A percentile compares a stretch with the other conserved stretches of the same genome.
phyloP scores from a whole-genome alignment of 2,113 vertebrate species.

The Cinclus mexicanus region DNA sequence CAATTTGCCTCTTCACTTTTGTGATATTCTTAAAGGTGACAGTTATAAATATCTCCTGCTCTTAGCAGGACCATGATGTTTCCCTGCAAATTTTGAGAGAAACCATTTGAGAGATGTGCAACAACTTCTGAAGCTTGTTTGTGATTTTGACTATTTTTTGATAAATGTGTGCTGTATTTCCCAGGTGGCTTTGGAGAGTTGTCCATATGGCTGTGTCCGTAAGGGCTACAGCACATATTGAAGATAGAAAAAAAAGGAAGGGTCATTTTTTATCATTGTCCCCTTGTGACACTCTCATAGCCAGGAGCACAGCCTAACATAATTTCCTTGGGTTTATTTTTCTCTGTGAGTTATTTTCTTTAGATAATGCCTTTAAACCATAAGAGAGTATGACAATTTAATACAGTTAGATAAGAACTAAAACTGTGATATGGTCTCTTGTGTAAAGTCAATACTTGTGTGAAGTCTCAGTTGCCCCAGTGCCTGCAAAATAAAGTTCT shows the following conservation, averaged over 20 bases:
- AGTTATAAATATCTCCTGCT: background rate
- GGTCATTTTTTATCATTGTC: background rate
- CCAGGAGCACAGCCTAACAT: background rate
- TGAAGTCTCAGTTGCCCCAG: background rate
- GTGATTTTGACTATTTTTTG: background rate
- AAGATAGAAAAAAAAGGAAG: background rate
- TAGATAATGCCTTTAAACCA: background rate
- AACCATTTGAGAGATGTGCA: background rate
- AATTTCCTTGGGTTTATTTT: background rate
- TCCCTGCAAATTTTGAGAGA: background rate
- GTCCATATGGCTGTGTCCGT: background rate
- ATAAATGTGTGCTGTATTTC: background rate
- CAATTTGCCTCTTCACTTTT: background rate
- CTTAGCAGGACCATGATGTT: background rate
- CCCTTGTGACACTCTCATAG: background rate
- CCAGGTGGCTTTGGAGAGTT: background rate
- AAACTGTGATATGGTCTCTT: background rate
- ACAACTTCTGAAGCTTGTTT: background rate
- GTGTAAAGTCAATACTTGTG: background rate
- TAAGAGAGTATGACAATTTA: background rate
- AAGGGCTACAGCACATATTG: background rate
- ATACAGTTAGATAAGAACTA: background rate
- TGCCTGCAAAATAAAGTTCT: background rate
- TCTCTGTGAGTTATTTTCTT: background rate
- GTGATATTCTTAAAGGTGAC: background rate